phyloP scores from a whole-genome alignment of 2,888 invertebrate genomes.

The Spodoptera littoralis region DNA sequence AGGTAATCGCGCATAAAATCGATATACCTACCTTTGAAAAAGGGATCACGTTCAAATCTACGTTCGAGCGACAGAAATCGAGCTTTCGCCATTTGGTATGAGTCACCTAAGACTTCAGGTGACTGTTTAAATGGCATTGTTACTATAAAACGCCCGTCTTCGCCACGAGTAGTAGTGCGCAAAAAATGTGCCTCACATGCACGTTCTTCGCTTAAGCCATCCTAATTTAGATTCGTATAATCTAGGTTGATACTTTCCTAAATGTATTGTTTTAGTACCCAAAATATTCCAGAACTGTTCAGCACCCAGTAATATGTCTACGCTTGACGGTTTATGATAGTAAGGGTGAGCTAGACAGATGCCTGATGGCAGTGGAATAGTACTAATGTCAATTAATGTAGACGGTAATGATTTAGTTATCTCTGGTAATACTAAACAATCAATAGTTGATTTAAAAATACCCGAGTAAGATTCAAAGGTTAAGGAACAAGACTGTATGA shows the following conservation, averaged over 20 bases:
- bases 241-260: slow-evolving; percentile 4
- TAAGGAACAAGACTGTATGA: slow-evolving; percentile 33
- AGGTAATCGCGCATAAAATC: not conserved
- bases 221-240: slow-evolving; percentile 29
- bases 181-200: slow-evolving; percentile 16
- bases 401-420: slow-evolving; percentile 37
- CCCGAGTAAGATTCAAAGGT: slow-evolving; percentile 19
- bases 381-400: slow-evolving; percentile 16
- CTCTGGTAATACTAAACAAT: slow-evolving; percentile 34
- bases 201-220: slow-evolving; percentile 20
- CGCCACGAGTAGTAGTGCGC: not conserved
- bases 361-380: slow-evolving; percentile 19
- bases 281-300: slow-evolving; percentile 16
- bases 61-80: slow-evolving; percentile 11
- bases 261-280: slow-evolving; percentile 7
- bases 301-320: slow-evolving; percentile 10
- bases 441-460: slow-evolving; percentile 13
- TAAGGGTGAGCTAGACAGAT: slow-evolving; percentile 25
- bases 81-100: slow-evolving; percentile 9
- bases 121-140: slow-evolving; percentile 13
- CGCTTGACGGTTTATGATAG: slow-evolving; percentile 21
- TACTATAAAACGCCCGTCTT: slow-evolving; percentile 8
- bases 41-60: slow-evolving; percentile 4
- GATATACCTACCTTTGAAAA: slow-evolving; percentile 10
- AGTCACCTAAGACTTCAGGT: slow-evolving; percentile 3